Evolutionary conservation across 2,113 vertebrate genomes (phyloP).

Genomic region (Trichechus manatus): DNA sequence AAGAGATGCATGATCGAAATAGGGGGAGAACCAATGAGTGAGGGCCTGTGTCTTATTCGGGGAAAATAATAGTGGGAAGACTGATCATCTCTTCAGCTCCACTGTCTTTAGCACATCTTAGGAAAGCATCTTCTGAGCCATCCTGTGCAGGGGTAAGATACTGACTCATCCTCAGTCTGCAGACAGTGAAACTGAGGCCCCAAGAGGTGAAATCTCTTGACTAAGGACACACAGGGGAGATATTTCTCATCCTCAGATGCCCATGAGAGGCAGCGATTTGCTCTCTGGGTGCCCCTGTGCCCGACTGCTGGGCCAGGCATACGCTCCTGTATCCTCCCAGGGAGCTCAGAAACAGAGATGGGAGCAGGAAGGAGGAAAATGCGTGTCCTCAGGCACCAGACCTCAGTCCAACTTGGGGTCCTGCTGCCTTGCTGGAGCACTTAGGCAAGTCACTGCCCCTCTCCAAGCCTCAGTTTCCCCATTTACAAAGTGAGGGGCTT

Average conservation of each 20-base stretch:
- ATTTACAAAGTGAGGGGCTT: background rate
- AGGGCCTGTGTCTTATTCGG: background rate
- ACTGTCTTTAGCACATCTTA: rapidly evolving
- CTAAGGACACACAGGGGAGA: background rate
- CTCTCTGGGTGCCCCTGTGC: background rate
- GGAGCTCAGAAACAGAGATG: background rate
- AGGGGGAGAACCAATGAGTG: background rate
- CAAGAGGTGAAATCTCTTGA: background rate
- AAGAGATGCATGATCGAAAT: background rate
- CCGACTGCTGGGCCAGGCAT: background rate
- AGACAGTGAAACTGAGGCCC: background rate
- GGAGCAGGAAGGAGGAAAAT: background rate
- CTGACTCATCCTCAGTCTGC: too few species aligned
- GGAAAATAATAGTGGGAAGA: background rate
- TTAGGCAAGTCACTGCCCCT: background rate
- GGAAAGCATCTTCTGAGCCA: background rate
- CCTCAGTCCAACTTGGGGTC: background rate
- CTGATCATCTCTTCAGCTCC: rapidly evolving
- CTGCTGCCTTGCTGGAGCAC: background rate
- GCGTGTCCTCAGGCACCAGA: background rate
- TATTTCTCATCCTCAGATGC: background rate
- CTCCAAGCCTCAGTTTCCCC: background rate
- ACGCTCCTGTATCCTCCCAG: rapidly evolving
- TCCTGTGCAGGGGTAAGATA: background rate
- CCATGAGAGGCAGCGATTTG: background rate